A percentile compares a stretch with the other conserved stretches of the same genome.
Evolutionary conservation across 2,888 invertebrate genomes (phyloP).

Genomic region (Chouioia cunea): DNA sequence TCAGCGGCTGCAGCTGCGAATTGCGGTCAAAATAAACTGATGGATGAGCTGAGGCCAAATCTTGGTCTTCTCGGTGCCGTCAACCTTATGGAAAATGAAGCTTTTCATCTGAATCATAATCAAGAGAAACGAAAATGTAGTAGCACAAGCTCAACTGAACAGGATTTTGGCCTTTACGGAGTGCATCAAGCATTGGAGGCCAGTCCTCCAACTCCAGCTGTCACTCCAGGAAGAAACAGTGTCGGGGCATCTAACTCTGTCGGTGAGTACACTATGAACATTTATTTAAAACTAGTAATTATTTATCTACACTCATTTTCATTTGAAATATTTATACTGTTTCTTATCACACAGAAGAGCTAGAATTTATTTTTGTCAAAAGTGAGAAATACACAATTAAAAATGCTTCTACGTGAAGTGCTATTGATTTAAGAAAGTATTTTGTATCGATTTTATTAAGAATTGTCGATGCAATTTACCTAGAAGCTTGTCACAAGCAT

Average conservation of each 20-base stretch:
- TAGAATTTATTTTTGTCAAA: too few relatives aligned
- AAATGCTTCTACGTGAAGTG: too few relatives aligned
- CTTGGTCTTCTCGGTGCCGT: conserved; percentile 81
- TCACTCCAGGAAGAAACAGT: conserved; percentile 65
- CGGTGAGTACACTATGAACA: conserved; percentile 57
- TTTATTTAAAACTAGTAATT: background rate
- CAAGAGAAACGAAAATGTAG: conserved; percentile 80
- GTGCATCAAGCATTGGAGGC: conserved; percentile 69
- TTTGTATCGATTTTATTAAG: too few relatives aligned
- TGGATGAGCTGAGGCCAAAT: conserved; percentile 89
- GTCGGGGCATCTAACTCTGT: conserved; percentile 62
- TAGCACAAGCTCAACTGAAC: conserved; percentile 84
- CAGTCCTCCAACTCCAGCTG: conserved; percentile 65
- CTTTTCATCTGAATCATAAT: conserved; percentile 72
- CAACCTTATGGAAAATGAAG: conserved; percentile 84
- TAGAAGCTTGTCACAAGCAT: too few relatives aligned
- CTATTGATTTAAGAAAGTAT: too few relatives aligned
- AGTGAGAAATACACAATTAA: too few relatives aligned
- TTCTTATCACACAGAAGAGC: background rate
- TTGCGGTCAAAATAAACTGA: conserved; percentile 82
- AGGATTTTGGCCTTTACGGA: conserved; percentile 91
- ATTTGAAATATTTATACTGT: background rate
- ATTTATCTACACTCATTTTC: background rate
- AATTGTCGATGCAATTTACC: too few relatives aligned
- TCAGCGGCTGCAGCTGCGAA: conserved; percentile 77